Percentiles rank a stretch among this genome's conserved stretches.
phyloP scores from a whole-genome alignment of 2,888 invertebrate species.

The Sericinus montela region DNA sequence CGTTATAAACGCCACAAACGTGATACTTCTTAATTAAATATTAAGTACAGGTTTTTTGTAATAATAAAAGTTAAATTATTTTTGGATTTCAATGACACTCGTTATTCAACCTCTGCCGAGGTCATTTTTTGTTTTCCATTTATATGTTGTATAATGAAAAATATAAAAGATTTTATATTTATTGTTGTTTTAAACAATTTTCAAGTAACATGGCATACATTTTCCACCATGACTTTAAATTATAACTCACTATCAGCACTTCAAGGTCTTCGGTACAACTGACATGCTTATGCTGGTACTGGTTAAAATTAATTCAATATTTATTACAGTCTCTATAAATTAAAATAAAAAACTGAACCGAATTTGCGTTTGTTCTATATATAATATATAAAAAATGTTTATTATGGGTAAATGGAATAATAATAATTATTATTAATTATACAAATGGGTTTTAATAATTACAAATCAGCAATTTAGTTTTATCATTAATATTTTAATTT shows the following conservation, averaged over 20 bases:
- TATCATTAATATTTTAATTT: too few relatives aligned
- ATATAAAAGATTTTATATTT: not conserved
- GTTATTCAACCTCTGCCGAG: constrained; percentile 8
- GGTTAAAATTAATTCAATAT: constrained; percentile 13
- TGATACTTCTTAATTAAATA: too few relatives aligned
- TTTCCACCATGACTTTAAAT: constrained; percentile 17
- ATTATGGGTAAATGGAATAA: too few relatives aligned
- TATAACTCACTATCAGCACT: constrained; percentile 13
- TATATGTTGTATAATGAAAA: not conserved
- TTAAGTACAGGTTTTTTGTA: not conserved
- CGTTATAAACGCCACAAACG: too few relatives aligned
- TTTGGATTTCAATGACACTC: not conserved
- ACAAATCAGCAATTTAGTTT: too few relatives aligned
- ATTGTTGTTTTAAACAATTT: constrained; percentile 9
- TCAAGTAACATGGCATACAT: constrained; percentile 6
- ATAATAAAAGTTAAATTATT: not conserved
- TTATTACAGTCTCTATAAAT: constrained; percentile 9
- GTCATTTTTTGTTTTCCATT: constrained; percentile 14
- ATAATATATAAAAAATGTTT: too few relatives aligned
- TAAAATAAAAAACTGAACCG: too few relatives aligned
- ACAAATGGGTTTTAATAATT: too few relatives aligned
- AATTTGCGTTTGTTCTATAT: too few relatives aligned
- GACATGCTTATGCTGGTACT: constrained; percentile 11
- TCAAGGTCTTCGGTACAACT: constrained; percentile 18
- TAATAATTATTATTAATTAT: too few relatives aligned